Percentiles rank a stretch among this genome's conserved stretches.
phyloP scores from a whole-genome alignment of 2,113 vertebrate genomes.

The Pontoporia blainvillei region DNA sequence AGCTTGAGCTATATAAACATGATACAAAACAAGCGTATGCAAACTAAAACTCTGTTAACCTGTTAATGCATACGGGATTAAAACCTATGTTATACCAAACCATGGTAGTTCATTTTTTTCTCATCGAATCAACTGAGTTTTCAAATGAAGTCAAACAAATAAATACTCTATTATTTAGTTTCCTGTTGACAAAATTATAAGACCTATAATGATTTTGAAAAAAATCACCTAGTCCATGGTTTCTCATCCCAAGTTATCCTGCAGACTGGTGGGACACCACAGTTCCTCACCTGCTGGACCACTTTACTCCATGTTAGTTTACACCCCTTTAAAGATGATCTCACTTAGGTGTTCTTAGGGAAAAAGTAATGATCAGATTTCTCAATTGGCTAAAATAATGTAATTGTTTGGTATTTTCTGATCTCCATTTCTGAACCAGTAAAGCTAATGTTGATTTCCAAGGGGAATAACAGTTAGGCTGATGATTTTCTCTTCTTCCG shows the following conservation, averaged over 20 bases:
- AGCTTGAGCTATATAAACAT: background rate
- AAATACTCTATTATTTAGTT: background rate
- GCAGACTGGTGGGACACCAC: too few relatives aligned
- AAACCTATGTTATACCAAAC: background rate
- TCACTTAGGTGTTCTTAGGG: background rate
- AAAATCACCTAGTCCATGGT: background rate
- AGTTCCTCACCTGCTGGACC: background rate
- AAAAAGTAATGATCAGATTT: background rate
- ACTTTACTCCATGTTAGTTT: background rate
- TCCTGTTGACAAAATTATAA: background rate
- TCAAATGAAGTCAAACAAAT: background rate
- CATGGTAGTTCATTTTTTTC: background rate
- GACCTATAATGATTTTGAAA: background rate
- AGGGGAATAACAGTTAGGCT: background rate
- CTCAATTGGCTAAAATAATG: background rate
- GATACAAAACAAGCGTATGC: background rate
- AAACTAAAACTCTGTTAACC: background rate
- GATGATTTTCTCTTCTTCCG: background rate
- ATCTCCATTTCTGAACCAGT: background rate
- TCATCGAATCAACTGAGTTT: background rate
- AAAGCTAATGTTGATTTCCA: background rate
- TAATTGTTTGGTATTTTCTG: background rate
- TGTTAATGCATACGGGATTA: background rate
- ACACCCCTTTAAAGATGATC: background rate
- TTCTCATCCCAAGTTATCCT: background rate